Conservation (phyloP, 2,113 vertebrate species). For the Lycaon pictus region DNA sequence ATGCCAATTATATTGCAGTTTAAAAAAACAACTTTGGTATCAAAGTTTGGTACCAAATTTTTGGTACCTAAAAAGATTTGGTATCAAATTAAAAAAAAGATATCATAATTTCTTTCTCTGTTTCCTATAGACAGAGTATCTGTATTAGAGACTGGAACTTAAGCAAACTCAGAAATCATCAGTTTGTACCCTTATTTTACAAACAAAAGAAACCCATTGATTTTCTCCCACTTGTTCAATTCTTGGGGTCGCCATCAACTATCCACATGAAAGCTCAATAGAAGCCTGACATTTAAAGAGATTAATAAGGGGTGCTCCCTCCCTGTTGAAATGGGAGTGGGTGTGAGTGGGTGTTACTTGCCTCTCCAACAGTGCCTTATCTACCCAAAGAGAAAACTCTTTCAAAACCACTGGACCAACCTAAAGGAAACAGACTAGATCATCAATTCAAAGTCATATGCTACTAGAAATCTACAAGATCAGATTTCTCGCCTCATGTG, state of each 20-base stretch:
- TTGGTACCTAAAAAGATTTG: neutral
- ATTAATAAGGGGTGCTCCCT: neutral
- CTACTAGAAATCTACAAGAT: neutral
- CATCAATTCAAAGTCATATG: neutral
- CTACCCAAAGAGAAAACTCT: neutral
- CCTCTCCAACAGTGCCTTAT: neutral
- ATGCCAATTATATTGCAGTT: neutral
- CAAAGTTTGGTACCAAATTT: neutral
- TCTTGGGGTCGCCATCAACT: neutral
- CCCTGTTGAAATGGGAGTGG: neutral
- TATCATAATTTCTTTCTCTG: neutral
- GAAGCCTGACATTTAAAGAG: neutral
- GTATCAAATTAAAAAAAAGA: neutral
- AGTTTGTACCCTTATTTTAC: neutral
- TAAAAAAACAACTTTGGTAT: neutral
- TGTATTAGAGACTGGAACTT: neutral
- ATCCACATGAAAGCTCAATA: neutral
- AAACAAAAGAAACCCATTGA: neutral
- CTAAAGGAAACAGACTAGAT: neutral
- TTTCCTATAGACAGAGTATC: neutral
- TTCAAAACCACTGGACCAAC: neutral
- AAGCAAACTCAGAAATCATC: neutral
- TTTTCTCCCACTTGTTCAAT: neutral
- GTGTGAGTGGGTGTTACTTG: accelerated
- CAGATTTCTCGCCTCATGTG: neutral